phyloP scores from a whole-genome alignment of 2,113 vertebrate genomes.

The Shinisaurus crocodilurus region DNA sequence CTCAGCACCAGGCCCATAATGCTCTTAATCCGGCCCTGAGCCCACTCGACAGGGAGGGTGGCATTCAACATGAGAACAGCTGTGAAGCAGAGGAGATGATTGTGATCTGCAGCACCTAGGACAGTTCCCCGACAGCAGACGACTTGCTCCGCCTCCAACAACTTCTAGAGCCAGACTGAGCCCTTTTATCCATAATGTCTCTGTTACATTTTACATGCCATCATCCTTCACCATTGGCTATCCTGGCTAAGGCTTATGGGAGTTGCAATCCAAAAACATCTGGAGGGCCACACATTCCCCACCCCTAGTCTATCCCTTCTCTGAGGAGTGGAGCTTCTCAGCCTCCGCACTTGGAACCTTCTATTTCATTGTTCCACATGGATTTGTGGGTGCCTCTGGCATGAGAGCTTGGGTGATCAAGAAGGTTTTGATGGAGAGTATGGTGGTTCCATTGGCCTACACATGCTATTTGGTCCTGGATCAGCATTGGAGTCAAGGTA shows the following conservation, averaged over 20 bases:
- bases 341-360: neutral
- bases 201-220: neutral
- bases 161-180: neutral
- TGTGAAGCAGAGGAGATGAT: neutral
- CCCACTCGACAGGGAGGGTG: neutral
- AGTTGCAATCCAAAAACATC: too few relatives aligned
- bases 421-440: neutral
- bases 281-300: too few relatives aligned
- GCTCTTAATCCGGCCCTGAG: too few relatives aligned
- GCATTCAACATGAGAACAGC: neutral
- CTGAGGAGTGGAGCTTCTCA: neutral
- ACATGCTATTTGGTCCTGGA: neutral
- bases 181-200: neutral
- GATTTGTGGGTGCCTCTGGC: neutral
- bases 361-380: neutral
- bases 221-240: too few relatives aligned
- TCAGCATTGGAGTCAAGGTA: neutral
- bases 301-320: neutral
- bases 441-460: neutral
- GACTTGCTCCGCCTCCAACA: neutral
- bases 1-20: too few relatives aligned
- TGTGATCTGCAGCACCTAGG: neutral
- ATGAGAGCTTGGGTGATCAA: neutral
- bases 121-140: neutral
- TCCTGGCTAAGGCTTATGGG: too few relatives aligned